Conservation (phyloP, 2,888 invertebrate genomes). For the Epicampocera succincta region DNA sequence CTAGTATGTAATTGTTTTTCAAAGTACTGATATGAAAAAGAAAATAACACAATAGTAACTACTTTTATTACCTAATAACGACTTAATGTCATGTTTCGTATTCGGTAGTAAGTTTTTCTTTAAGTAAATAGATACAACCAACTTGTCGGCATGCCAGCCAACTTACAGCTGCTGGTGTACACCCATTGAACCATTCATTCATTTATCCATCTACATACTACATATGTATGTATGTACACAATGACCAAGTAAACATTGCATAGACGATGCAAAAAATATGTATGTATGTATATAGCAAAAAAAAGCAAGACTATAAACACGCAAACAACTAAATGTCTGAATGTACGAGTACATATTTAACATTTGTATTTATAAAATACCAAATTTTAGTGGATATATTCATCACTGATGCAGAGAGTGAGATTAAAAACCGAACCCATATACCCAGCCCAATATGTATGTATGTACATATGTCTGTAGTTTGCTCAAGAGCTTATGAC, state of each 20-base stretch:
- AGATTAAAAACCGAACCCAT: constrained; percentile 31
- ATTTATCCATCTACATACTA: constrained; percentile 7
- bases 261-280: constrained; percentile 17
- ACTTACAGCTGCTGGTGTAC: not conserved
- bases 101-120: constrained; percentile 10
- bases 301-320: constrained; percentile 14
- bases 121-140: constrained; percentile 5
- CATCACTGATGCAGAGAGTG: constrained; percentile 44
- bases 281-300: not conserved
- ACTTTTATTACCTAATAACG: constrained; percentile 54
- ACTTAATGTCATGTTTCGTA: constrained; percentile 61
- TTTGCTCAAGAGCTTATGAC: constrained; percentile 27
- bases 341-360: not conserved
- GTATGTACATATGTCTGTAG: no score
- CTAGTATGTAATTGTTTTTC: not conserved
- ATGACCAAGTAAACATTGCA: constrained; percentile 47
- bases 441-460: constrained; percentile 11
- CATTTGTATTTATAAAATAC: constrained; percentile 1
- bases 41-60: no score
- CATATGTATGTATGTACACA: no score
- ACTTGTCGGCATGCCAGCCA: constrained; percentile 15
- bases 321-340: constrained; percentile 8
- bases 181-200: constrained; percentile 5
- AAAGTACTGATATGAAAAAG: not conserved
- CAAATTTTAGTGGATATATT: constrained; percentile 36